Evolutionary conservation across 1,140 invertebrate species (phyloP).

Genomic region (Phenacoccus solenopsis): DNA sequence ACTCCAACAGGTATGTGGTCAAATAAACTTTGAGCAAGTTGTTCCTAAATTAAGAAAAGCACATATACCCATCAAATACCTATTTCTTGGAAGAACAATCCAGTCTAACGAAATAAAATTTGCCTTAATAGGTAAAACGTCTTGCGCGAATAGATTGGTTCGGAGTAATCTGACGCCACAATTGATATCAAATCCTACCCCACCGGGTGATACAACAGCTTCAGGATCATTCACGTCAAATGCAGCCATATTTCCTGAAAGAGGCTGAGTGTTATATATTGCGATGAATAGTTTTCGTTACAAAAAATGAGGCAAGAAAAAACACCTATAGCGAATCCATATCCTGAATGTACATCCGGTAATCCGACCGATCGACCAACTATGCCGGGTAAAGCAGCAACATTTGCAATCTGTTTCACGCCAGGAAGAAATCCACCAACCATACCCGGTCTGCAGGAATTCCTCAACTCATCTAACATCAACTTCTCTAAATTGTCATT

Average conservation of each 20-base stretch:
- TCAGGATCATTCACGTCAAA: conserved; percentile 91
- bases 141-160: conserved; percentile 90
- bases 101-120: conserved; percentile 18
- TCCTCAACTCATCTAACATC: conserved; percentile 94
- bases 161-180: conserved; percentile 91
- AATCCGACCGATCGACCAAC: conserved; percentile 81
- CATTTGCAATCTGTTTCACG: conserved; percentile 99
- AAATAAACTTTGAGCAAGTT: conserved; percentile 94
- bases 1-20: conserved; percentile 99
- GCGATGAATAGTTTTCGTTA: background rate
- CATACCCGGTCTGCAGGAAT: conserved; percentile 73
- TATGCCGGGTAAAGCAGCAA: conserved; percentile 95
- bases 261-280: too few species aligned
- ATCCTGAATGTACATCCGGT: conserved; percentile 96
- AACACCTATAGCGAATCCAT: conserved; percentile 95
- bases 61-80: too few species aligned
- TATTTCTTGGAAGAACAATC: too few species aligned
- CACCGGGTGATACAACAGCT: conserved; percentile 93
- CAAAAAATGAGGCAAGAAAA: background rate
- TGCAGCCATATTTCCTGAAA: conserved; percentile 92
- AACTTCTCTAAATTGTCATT: conserved; percentile 84
- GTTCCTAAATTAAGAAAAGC: conserved; percentile 50
- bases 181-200: conserved; percentile 98
- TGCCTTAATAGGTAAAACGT: conserved; percentile 86
- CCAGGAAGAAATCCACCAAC: conserved; percentile 95